These are phyloP conservation scores for Calonectris borealis DNA, from an alignment of 2,113 vertebrate genomes.

Conservation along the genomic window DNA sequence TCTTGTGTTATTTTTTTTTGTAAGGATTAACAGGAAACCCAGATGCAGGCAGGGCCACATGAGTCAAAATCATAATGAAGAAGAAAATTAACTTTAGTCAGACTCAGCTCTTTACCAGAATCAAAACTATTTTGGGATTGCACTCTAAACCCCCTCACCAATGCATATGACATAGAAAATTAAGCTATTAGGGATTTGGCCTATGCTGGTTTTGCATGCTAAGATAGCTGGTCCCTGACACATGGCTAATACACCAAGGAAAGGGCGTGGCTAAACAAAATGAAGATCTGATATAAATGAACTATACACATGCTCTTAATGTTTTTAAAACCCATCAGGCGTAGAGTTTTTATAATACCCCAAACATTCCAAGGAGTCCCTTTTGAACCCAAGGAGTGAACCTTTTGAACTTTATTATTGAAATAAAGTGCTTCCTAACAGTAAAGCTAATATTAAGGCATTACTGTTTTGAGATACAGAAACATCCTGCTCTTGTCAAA, in stretches of 20 bases:
- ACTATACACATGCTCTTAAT: not conserved
- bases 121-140: conserved; percentile 7
- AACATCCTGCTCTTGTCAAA: not conserved
- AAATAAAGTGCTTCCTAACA: not conserved
- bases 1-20: conserved; percentile 7
- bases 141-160: not conserved
- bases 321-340: not conserved
- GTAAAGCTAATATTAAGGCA: not conserved
- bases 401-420: not conserved
- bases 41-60: conserved; percentile 35
- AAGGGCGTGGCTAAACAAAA: not conserved
- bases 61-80: conserved; percentile 44
- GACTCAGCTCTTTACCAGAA: not conserved
- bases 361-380: not conserved
- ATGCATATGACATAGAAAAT: rapidly evolving
- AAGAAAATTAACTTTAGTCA: conserved; percentile 53
- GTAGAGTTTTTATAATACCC: not conserved
- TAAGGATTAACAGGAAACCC: conserved; percentile 61
- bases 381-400: not conserved
- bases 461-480: not conserved
- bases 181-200: not conserved
- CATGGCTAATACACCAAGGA: not conserved
- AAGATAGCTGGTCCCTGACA: not conserved
- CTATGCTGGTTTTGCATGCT: not conserved
- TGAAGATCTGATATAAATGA: not conserved